These are phyloP conservation scores for Achatina immaculata DNA, from an alignment of 1,140 invertebrate species.

Conservation along the genomic window DNA sequence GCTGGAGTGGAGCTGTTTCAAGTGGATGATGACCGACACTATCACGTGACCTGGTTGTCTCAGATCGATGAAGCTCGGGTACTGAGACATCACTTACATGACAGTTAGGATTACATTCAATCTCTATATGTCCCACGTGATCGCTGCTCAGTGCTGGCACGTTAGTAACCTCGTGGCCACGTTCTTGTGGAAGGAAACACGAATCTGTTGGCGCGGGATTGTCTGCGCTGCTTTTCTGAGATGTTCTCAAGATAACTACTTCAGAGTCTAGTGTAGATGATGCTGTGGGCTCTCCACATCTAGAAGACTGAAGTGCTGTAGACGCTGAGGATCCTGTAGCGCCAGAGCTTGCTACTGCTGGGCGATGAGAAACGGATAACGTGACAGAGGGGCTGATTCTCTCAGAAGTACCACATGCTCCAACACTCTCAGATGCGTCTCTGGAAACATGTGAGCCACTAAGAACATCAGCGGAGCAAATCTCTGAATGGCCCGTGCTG, in stretches of 20 bases:
- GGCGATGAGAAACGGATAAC: no score
- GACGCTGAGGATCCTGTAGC: no score
- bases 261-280: no score
- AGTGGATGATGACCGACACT: neutral
- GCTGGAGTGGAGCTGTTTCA: neutral
- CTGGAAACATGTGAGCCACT: neutral
- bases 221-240: no score
- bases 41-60: neutral
- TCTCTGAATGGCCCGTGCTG: neutral
- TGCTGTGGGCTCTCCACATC: no score
- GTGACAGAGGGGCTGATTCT: neutral
- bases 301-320: no score
- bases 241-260: no score
- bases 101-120: neutral
- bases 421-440: neutral
- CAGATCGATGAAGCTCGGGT: neutral
- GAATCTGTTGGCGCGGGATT: no score
- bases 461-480: neutral
- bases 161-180: neutral
- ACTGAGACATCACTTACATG: neutral
- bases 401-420: neutral
- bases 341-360: no score
- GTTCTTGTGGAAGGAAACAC: no score
- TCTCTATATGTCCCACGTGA: neutral
- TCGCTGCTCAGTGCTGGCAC: neutral